Evolutionary conservation across 2,797 vertebrate genomes (phyloP).

Genomic region (Meriones psammophilus): DNA sequence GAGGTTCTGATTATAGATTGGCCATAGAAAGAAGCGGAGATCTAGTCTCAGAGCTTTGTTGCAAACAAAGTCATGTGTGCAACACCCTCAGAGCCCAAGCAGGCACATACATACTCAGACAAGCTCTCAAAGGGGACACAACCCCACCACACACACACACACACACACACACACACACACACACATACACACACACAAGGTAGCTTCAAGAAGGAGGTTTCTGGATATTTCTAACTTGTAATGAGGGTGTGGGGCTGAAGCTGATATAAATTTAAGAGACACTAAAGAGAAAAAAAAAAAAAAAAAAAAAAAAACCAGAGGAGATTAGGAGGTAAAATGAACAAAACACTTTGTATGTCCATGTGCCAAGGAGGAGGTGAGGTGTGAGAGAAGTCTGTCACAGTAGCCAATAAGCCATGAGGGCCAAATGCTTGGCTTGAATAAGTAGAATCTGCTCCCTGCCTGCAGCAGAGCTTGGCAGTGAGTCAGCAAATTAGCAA

Average conservation of each 20-base stretch:
- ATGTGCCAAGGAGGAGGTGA: conserved; percentile 63
- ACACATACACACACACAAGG: too few species aligned
- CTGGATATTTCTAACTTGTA: conserved; percentile 28
- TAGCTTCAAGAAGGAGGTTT: conserved; percentile 13
- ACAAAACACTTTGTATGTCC: conserved; percentile 70
- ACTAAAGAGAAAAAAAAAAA: conserved; percentile 47
- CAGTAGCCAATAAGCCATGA: conserved; percentile 69
- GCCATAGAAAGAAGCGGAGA: not conserved
- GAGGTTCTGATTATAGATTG: not conserved
- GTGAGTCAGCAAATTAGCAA: conserved; percentile 77
- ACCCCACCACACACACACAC: not conserved
- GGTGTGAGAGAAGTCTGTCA: conserved; percentile 74
- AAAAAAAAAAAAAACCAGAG: conserved; percentile 21
- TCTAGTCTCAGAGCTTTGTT: not conserved
- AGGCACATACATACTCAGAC: not conserved
- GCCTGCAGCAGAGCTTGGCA: conserved; percentile 72
- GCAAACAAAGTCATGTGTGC: not conserved
- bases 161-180: too few species aligned
- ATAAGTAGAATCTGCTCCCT: conserved; percentile 71
- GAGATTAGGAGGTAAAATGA: conserved; percentile 68
- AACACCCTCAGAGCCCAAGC: not conserved
- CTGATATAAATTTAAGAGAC: conserved; percentile 3
- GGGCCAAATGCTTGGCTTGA: conserved; percentile 77
- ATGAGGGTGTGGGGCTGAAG: not conserved
- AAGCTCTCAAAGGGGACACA: not conserved